Evolutionary conservation across 1,140 invertebrate genomes (phyloP), one percentile per base, ranked within the genome.

Genomic region (Coenobita brevimanus): DNA sequence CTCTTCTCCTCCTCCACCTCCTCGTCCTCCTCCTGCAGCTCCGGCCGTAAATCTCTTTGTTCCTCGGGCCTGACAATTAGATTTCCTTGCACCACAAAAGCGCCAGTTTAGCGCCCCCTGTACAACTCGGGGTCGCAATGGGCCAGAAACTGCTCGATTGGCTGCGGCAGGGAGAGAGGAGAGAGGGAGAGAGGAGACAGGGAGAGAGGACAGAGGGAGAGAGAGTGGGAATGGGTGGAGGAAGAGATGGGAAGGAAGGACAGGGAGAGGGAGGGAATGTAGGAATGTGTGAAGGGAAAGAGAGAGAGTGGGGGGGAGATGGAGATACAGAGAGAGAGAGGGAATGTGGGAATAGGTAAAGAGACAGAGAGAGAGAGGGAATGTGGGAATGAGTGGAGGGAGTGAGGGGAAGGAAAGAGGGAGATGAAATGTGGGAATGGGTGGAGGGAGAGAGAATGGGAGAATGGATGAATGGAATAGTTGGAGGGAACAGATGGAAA

Each of bases 21-120:
- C 27, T 21, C 41, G 78, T 81, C 81, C 73, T 82, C 73, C 64
- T 82, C 57, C 81, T 73, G 43, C 60, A n/a, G n/a, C n/a, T n/a
- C n/a, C n/a, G n/a, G n/a, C n/a, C n/a, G n/a, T n/a, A n/a, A n/a
- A n/a, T n/a, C n/a, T n/a, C n/a, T n/a, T n/a, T n/a, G n/a, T n/a
- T n/a, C n/a, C n/a, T n/a, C n/a, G n/a, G n/a, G 24, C 46, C 38
- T n/a, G 46, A 82, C 81, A 82, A 82, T 82, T 82, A 82, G 81
- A 82, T 54, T 41, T 54, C n/a, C 1, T 27, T 82, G 64, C 73
- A n/a, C 38, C 38, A 82, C 81, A 82, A 82, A 82, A 82, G 81
- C 43, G 43, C 64, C 46, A 71, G 81, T 82, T 82, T 82, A 82
- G 64, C 46, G 41, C 27, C n/a, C 81, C 81, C 36, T 82, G 81